Evolutionary conservation across 2,113 vertebrate genomes (phyloP), one percentile per base, ranked within the genome.

Genomic region (Lutjanus erythropterus): DNA sequence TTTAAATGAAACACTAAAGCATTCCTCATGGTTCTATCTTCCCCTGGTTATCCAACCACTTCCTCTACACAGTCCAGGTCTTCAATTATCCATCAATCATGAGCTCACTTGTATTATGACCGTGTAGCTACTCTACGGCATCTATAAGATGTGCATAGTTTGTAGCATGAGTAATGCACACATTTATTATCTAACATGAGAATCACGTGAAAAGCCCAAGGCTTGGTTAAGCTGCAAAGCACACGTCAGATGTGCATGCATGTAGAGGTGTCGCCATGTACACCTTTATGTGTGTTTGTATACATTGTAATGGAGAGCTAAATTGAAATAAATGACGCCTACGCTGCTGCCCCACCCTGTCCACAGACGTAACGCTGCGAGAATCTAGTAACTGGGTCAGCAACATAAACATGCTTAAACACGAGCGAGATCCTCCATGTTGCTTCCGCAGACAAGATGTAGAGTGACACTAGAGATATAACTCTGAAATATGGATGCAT

Each of bases 401-500:
- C 88, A 88, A 86, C 80, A 74, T 91, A 89, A 89, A 87, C 75
- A 88, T 76, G 66, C 83, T 87, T 88, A 84, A 83, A 87, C 87
- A 86, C 35, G 35, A 78, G 74, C 80, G 29, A 61, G 82, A 88
- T 87, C 82, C 76, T 86, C 77, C 71, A 58, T 52, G 71, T 78
- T 89, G 87, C 84, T 69, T 89, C 84, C 79, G 70, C 62, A 87
- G 94, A 95, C 87, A 53, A 89, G 93, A 95, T 93, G 81, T 62
- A 70, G 67, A 87, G 88, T 94, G 93, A 94, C 94, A 94, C 88
- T 66, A 74, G 86, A 88, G 87, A 92, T 88, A 85, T 84, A 80
- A 64, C 81, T 80, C 89, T 95, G 82, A 95, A 95, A 94, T 92
- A 95, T 95, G 88, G 81, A 94, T 94, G 94, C 60, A 80, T 31